Evolutionary conservation across 2,797 vertebrate species (phyloP).

Genomic region (Aselliscus stoliczkanus): DNA sequence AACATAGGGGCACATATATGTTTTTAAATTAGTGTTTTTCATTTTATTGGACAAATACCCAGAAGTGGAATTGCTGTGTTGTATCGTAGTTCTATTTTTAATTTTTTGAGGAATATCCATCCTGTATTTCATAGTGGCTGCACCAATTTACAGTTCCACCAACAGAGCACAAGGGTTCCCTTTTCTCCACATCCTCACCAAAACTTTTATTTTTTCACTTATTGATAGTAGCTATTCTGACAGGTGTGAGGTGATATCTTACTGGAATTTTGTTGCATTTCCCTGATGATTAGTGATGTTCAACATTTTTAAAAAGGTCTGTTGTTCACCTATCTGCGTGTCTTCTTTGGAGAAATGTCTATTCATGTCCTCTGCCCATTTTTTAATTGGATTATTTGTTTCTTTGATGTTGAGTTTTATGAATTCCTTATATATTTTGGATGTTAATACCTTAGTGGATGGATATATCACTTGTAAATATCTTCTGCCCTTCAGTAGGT

Average conservation of each 20-base stretch:
- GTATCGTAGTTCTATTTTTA: background rate
- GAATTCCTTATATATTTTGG: background rate
- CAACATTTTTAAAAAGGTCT: background rate
- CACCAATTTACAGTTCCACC: background rate
- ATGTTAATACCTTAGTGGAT: background rate
- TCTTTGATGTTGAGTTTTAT: background rate
- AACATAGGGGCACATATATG: background rate
- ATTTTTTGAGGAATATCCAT: background rate
- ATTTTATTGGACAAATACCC: background rate
- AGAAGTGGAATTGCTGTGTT: background rate
- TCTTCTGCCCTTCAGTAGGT: background rate
- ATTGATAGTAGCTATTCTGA: background rate
- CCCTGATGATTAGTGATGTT: background rate
- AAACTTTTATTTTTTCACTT: background rate
- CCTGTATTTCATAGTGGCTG: background rate
- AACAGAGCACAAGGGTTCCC: background rate
- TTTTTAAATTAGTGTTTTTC: background rate
- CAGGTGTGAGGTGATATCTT: background rate
- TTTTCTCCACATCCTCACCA: background rate
- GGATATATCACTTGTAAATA: background rate
- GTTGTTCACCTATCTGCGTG: background rate
- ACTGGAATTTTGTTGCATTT: background rate
- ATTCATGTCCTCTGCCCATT: background rate
- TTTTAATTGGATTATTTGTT: background rate
- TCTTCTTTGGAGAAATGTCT: background rate